A percentile compares a stretch with the other conserved stretches of the same genome.
Evolutionary conservation across 2,888 invertebrate species (phyloP).

Genomic region (Cheilosia vernalis): DNA sequence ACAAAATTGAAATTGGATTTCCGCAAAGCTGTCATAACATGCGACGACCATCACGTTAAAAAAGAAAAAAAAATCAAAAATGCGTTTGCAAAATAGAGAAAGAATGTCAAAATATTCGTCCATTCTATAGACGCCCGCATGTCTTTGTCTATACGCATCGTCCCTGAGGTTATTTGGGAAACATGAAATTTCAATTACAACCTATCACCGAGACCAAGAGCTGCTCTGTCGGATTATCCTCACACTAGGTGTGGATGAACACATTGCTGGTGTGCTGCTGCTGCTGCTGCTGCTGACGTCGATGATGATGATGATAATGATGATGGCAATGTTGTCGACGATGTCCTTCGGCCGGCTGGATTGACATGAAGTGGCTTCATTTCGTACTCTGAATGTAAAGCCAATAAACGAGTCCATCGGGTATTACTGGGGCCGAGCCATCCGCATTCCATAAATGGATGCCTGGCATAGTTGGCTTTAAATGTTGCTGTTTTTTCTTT

Average conservation of each 20-base stretch:
- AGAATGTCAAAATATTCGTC: neutral
- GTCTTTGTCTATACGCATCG: conserved; percentile 30
- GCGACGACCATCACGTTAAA: too few species aligned
- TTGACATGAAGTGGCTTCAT: conserved; percentile 67
- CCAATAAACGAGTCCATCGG: conserved; percentile 55
- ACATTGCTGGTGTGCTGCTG: neutral
- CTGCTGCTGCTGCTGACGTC: neutral
- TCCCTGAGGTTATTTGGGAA: conserved; percentile 37
- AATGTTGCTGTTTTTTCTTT: neutral
- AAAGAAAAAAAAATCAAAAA: neutral
- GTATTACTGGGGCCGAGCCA: conserved; percentile 17
- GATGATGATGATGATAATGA: neutral
- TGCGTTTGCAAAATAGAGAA: neutral
- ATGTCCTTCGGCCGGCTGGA: conserved; percentile 51
- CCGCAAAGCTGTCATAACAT: too few species aligned
- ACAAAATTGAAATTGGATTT: too few species aligned
- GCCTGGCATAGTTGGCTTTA: conserved; percentile 14
- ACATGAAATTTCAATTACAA: conserved; percentile 72
- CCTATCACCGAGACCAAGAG: conserved; percentile 41
- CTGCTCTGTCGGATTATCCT: conserved; percentile 54
- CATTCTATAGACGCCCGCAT: neutral
- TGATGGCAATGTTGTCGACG: conserved; percentile 29
- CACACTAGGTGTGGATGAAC: conserved; percentile 31
- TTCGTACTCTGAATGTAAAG: conserved; percentile 35
- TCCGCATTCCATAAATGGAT: conserved; percentile 7